phyloP scores from a whole-genome alignment of 2,797 vertebrate species.

The Neostethus bicornis region DNA sequence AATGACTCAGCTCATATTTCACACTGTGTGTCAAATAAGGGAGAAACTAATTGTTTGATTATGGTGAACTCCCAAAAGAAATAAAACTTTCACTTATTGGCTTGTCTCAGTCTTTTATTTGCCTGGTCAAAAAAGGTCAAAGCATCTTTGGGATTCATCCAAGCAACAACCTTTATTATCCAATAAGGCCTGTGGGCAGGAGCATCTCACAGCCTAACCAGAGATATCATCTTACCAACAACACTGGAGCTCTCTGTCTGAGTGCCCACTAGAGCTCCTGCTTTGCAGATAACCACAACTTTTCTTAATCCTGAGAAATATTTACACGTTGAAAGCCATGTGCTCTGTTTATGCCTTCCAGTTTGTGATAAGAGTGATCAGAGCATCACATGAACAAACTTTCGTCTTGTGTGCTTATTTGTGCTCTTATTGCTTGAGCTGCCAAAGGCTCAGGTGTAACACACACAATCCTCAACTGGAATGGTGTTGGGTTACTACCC shows the following conservation, averaged over 20 bases:
- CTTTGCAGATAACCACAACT: conserved; percentile 23
- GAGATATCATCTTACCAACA: conserved; percentile 64
- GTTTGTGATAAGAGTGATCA: conserved; percentile 29
- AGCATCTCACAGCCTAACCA: conserved; percentile 28
- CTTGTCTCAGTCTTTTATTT: conserved; percentile 22
- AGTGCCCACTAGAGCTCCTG: conserved; percentile 20
- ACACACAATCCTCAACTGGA: conserved; percentile 60
- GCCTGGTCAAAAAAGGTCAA: conserved; percentile 62
- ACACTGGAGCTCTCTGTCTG: conserved; percentile 46
- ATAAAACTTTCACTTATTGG: conserved; percentile 25
- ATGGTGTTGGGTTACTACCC: conserved; percentile 74
- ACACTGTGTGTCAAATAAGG: too few relatives aligned
- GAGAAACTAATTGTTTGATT: too few relatives aligned
- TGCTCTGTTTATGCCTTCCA: conserved; percentile 14
- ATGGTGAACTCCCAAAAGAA: not conserved
- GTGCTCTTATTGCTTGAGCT: conserved; percentile 45
- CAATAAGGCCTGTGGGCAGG: conserved; percentile 32
- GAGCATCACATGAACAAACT: conserved; percentile 32
- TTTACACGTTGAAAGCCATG: conserved; percentile 17
- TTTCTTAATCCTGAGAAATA: conserved; percentile 25
- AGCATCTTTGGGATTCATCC: conserved; percentile 50
- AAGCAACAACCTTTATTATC: conserved; percentile 45
- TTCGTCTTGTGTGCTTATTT: conserved; percentile 53
- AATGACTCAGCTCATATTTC: too few relatives aligned
- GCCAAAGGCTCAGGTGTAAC: conserved; percentile 71